A percentile compares a stretch with the other conserved stretches of the same genome.
These are phyloP conservation scores for Junonia oenone DNA, from an alignment of 2,888 invertebrate species.

Conservation along the genomic window DNA sequence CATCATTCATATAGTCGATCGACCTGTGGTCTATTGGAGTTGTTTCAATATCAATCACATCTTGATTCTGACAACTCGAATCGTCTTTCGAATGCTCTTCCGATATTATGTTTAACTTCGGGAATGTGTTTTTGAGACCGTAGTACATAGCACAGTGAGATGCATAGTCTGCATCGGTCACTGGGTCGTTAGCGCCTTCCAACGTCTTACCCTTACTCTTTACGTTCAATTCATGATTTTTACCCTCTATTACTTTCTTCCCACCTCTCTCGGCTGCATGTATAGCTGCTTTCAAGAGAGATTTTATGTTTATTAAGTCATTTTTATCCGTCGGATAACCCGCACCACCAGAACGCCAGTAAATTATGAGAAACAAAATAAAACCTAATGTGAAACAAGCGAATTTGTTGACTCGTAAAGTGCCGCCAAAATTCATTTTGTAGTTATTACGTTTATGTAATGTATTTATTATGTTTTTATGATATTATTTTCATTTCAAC, in stretches of 20 bases:
- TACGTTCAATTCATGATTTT: conserved; percentile 79
- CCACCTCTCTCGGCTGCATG: conserved; percentile 91
- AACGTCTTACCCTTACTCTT: conserved; percentile 92
- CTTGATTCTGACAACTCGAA: conserved; percentile 59
- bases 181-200: conserved; percentile 92
- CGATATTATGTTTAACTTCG: conserved; percentile 86
- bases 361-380: conserved; percentile 62
- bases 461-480: background rate
- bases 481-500: conserved; percentile 14
- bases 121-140: conserved; percentile 86
- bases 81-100: conserved; percentile 86
- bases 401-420: conserved; percentile 81
- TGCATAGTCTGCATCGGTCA: conserved; percentile 92
- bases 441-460: background rate
- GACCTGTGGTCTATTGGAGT: conserved; percentile 38
- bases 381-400: conserved; percentile 64
- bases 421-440: conserved; percentile 83
- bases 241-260: conserved; percentile 82
- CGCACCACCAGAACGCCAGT: conserved; percentile 57
- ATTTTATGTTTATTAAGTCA: conserved; percentile 81
- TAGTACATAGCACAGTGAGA: conserved; percentile 94
- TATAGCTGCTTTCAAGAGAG: conserved; percentile 87
- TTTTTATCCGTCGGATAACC: conserved; percentile 51
- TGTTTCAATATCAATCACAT: conserved; percentile 47
- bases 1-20: conserved; percentile 62